Base-by-base conservation (phyloP, 2,113 vertebrate genomes). In the Muntiacus muntjak region DNA sequence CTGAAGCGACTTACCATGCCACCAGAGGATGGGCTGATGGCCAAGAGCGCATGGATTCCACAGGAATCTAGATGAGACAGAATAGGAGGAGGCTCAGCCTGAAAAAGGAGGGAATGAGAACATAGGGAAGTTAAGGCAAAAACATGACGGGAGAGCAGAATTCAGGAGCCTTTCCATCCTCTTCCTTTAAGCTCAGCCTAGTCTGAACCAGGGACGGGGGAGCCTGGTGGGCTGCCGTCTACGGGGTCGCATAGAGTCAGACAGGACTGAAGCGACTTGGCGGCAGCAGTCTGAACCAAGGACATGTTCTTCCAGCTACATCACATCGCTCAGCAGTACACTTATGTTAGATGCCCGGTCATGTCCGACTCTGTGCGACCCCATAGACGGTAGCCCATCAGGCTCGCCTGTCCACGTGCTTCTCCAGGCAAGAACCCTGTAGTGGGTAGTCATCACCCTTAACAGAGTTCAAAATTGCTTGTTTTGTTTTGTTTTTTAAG, bases 341-440 rank as follows among this genome's bases (percentile, higher is more conserved):
- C 40, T 87, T 33, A 33, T 71, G 19, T 36, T 71, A 11, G 67
- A 23, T 23, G 67, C 9, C 36, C 19, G 23, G 67, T 36, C 2
- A 0, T 21, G 67, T 71, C 19, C 1, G 1, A 23, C 67, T 71
- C n/a, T 23, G n/a, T 71, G n/a, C 0, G 2, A 36, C 67, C 19
- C 64, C 64, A 71, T 21, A 21, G 64, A 71, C 2, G 2, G 9
- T 21, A 71, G 64, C 64, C n/a, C 2, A 9, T 17, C n/a, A 71
- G 17, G 17, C 64, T 11, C 17, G 19, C n/a, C 19, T 23, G 5
- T 71, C 67, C 67, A 36, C 3, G n/a, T 36, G 19, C 36, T 36
- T 36, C n/a, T 67, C 64, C n/a, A 36, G n/a, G n/a, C n/a, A 36
- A 36, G n/a, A 71, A 71, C 36, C 6, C 67, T 71, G 19, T 23